Conservation (phyloP, 2,888 invertebrate species). For the Mythimna albipuncta region DNA sequence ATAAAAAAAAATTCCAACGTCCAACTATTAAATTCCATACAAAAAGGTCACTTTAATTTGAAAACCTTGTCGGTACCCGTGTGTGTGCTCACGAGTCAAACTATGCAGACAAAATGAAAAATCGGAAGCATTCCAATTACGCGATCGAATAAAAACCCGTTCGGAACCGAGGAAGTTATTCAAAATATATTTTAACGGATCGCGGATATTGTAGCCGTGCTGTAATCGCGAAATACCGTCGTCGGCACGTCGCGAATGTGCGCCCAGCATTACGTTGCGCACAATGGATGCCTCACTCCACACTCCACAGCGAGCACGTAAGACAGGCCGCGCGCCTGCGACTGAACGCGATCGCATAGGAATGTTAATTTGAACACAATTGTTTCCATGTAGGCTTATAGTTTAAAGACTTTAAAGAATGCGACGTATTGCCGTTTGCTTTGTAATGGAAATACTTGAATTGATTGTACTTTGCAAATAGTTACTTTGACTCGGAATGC, state of each 20-base stretch:
- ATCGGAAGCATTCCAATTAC: conserved; percentile 44
- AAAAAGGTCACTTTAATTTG: conserved; percentile 1
- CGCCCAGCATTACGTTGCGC: conserved; percentile 12
- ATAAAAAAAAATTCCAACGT: conserved; percentile 14
- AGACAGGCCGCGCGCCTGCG: conserved; percentile 9
- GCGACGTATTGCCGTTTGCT: conserved; percentile 18
- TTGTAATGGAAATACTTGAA: not conserved
- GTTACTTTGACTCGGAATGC: not conserved
- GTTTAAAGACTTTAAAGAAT: conserved; percentile 12
- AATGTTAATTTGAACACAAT: conserved; percentile 41
- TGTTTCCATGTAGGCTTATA: conserved; percentile 13
- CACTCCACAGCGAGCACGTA: conserved; percentile 16
- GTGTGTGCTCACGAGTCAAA: not conserved
- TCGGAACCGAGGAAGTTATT: conserved; percentile 19
- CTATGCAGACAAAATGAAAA: conserved; percentile 29
- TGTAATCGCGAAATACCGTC: conserved; percentile 52
- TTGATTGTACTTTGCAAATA: conserved; percentile 7
- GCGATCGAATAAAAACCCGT: conserved; percentile 34
- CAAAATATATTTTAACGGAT: conserved; percentile 29
- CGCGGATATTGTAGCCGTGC: conserved; percentile 46
- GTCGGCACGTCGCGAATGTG: conserved; percentile 26
- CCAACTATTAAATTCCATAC: not conserved
- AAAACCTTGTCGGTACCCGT: not conserved
- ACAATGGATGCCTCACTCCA: conserved; percentile 25
- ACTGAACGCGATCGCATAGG: conserved; percentile 17